phyloP scores from a whole-genome alignment of 2,797 vertebrate species.

The Chelmon rostratus region DNA sequence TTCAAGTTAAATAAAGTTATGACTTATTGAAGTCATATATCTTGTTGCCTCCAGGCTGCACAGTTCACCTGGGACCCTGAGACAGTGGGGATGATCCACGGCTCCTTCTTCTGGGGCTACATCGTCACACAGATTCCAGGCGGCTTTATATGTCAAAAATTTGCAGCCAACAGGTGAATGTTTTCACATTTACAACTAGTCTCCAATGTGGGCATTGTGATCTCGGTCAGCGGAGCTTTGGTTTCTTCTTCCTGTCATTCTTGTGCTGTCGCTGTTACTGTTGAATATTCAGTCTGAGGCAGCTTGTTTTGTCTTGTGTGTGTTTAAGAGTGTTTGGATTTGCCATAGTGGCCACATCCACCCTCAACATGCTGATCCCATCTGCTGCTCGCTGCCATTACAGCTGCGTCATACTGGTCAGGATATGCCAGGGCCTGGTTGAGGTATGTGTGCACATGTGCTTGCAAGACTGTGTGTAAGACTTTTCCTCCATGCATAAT shows the following conservation, averaged over 20 bases:
- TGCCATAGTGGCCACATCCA: conserved; percentile 94
- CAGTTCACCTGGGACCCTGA: conserved; percentile 96
- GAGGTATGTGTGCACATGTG: conserved; percentile 83
- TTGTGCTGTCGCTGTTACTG: background rate
- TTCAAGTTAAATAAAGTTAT: background rate
- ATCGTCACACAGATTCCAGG: conserved; percentile 96
- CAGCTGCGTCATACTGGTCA: conserved; percentile 93
- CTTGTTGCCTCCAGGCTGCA: conserved; percentile 83
- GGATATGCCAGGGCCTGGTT: conserved; percentile 94
- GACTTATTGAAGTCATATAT: background rate
- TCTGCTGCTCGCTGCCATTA: conserved; percentile 92
- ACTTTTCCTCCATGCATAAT: background rate
- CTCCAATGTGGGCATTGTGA: background rate
- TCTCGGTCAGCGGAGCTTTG: background rate
- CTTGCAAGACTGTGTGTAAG: background rate
- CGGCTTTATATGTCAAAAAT: conserved; percentile 92
- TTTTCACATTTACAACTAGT: conserved; percentile 9
- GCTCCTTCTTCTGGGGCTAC: conserved; percentile 97
- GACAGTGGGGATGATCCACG: conserved; percentile 96
- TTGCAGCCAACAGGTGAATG: conserved; percentile 90
- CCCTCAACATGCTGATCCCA: conserved; percentile 94
- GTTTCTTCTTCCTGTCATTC: background rate
- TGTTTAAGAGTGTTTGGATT: conserved; percentile 92
- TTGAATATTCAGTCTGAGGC: conserved; percentile 18
- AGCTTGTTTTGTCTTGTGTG: conserved; percentile 38